Percentiles rank a stretch among this genome's conserved stretches.
phyloP scores from a whole-genome alignment of 2,888 invertebrate genomes.

The Chrysolina oricalcia region DNA sequence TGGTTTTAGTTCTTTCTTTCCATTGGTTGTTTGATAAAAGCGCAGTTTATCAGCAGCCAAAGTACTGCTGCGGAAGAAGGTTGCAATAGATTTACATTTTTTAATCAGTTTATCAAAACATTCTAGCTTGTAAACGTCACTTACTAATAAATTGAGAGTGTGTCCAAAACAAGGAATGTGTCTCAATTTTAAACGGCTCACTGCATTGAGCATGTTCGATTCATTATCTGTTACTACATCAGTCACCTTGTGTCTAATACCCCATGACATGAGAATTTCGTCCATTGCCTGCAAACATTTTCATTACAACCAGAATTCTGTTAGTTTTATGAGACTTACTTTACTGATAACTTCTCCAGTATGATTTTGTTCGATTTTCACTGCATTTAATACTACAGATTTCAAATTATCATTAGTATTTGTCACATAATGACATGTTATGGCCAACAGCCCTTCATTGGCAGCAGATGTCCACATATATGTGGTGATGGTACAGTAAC shows the following conservation, averaged over 20 bases:
- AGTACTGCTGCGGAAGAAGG: constrained; percentile 15
- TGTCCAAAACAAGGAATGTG: too few species aligned
- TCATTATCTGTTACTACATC: not conserved
- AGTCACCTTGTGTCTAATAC: not conserved
- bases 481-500: constrained; percentile 4
- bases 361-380: too few species aligned
- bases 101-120: constrained; percentile 16
- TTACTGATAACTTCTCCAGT: too few species aligned
- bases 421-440: constrained; percentile 3
- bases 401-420: too few species aligned
- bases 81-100: constrained; percentile 21
- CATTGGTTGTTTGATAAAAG: not conserved
- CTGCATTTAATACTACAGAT: too few species aligned
- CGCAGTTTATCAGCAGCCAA: constrained; percentile 18
- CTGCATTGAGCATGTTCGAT: not conserved
- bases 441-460: not conserved
- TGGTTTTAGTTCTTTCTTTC: not conserved
- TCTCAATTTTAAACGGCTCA: not conserved
- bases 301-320: too few species aligned
- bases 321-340: too few species aligned
- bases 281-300: not conserved
- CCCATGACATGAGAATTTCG: not conserved
- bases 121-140: constrained; percentile 6
- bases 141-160: too few species aligned
- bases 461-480: constrained; percentile 22